Conservation (phyloP, 2,888 invertebrate genomes). For the Rhagophthalmus giganteus region DNA sequence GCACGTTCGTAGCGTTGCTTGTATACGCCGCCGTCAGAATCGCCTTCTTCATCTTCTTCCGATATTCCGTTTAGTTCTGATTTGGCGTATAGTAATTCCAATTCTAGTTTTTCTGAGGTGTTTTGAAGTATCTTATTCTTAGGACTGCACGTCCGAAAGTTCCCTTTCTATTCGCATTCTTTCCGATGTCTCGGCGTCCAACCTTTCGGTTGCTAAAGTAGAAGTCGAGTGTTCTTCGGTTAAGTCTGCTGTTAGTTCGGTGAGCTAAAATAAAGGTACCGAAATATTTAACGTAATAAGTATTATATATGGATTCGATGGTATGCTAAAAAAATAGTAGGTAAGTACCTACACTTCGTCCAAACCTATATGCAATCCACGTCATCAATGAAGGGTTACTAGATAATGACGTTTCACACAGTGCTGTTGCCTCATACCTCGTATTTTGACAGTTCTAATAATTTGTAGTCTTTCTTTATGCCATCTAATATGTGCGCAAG, state of each 20-base stretch:
- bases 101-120: constrained; percentile 78
- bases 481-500: no score
- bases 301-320: no score
- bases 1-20: constrained; percentile 82
- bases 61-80: constrained; percentile 69
- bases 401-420: no score
- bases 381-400: no score
- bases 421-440: no score
- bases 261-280: constrained; percentile 72
- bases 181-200: constrained; percentile 89
- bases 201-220: constrained; percentile 83
- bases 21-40: constrained; percentile 67
- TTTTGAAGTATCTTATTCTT: constrained; percentile 76
- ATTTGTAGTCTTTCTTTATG: no score
- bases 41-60: constrained; percentile 66
- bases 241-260: constrained; percentile 89
- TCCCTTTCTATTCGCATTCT: constrained; percentile 86
- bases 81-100: constrained; percentile 82
- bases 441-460: no score
- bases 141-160: constrained; percentile 75
- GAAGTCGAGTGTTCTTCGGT: constrained; percentile 92
- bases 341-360: no score
- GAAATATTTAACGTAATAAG: no score
- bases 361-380: no score
- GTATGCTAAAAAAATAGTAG: no score